Evolutionary conservation across 2,888 invertebrate species (phyloP).

Genomic region (Biston betularia): DNA sequence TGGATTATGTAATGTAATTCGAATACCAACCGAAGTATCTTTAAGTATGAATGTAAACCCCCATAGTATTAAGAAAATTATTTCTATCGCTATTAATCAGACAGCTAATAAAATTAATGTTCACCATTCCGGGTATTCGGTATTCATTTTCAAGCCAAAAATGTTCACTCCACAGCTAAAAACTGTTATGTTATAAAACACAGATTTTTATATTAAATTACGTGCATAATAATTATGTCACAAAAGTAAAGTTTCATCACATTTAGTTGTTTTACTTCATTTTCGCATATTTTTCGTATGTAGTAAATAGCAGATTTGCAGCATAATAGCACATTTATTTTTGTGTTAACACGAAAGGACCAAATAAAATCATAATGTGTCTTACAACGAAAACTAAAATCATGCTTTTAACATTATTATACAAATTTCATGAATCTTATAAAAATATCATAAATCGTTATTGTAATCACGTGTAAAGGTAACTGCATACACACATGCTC

Average conservation of each 20-base stretch:
- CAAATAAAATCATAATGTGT: conserved; percentile 9
- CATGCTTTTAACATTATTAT: neutral
- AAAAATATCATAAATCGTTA: conserved; percentile 37
- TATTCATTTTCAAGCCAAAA: no score
- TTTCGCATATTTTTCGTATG: neutral
- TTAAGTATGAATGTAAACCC: no score
- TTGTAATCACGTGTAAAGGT: conserved; percentile 59
- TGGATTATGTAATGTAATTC: conserved; percentile 52
- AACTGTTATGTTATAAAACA: no score
- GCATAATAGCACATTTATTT: neutral
- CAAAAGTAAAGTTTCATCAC: neutral
- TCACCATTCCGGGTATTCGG: no score
- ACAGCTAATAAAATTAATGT: neutral
- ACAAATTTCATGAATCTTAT: neutral
- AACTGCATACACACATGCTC: neutral
- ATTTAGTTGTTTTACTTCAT: neutral
- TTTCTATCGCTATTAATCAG: neutral
- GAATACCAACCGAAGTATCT: conserved; percentile 13
- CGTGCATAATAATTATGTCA: neutral
- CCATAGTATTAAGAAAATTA: neutral
- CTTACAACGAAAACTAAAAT: neutral
- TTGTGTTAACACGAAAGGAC: neutral
- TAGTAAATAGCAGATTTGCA: neutral
- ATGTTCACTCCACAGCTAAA: no score
- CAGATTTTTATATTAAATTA: no score